Conservation (phyloP, 2,888 invertebrate genomes). For the Osmoderma eremita region DNA sequence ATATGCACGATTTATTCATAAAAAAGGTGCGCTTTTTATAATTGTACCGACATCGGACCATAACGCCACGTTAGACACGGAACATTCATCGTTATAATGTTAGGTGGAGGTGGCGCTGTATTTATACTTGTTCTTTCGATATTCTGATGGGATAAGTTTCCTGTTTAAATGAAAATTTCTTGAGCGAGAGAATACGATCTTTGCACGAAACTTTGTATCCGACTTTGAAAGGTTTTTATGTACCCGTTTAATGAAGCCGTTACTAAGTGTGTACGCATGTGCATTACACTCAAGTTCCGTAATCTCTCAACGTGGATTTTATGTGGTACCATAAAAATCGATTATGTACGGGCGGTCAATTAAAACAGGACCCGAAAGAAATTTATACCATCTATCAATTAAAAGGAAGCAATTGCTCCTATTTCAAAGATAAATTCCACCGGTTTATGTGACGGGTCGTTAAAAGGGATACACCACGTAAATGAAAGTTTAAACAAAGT, state of each 20-base stretch:
- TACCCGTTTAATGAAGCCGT: not conserved
- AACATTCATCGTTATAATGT: constrained; percentile 11
- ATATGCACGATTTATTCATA: constrained; percentile 39
- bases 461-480: constrained; percentile 10
- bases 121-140: too few relatives aligned
- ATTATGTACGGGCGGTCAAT: constrained; percentile 11
- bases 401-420: constrained; percentile 24
- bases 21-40: constrained; percentile 30
- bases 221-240: too few relatives aligned
- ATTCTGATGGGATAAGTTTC: too few relatives aligned
- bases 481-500: constrained; percentile 36
- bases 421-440: constrained; percentile 24
- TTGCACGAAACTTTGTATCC: too few relatives aligned
- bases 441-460: constrained; percentile 30
- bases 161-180: too few relatives aligned
- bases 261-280: not conserved
- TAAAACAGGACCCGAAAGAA: constrained; percentile 7
- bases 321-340: constrained; percentile 23
- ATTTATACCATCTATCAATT: constrained; percentile 35
- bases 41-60: constrained; percentile 24
- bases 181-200: too few relatives aligned
- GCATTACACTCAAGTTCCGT: not conserved
- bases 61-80: constrained; percentile 14
- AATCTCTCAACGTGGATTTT: not conserved
- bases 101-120: not conserved